Evolutionary conservation across 2,113 vertebrate genomes (phyloP).

Genomic region (Montifringilla adamsi): DNA sequence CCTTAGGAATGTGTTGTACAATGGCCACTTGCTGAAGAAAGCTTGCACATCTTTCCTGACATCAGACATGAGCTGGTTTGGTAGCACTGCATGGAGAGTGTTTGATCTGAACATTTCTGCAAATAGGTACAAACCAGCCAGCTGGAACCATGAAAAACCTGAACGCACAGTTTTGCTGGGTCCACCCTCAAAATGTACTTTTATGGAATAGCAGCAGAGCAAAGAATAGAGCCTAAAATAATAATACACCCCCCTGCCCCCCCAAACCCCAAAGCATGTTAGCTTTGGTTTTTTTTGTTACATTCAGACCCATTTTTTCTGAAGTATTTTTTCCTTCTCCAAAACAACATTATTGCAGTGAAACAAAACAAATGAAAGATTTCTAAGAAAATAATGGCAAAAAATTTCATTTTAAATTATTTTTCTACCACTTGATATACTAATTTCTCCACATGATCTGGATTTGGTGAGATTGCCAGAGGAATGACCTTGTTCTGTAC

Average conservation of each 20-base stretch:
- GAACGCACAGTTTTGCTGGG: neutral
- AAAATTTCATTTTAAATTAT: neutral
- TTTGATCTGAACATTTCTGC: neutral
- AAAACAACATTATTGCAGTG: neutral
- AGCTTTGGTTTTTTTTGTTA: neutral
- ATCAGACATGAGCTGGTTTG: neutral
- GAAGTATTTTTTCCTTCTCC: neutral
- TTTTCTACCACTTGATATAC: neutral
- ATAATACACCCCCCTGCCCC: fast-evolving
- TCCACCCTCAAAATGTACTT: neutral
- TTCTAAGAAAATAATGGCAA: neutral
- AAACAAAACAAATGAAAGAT: neutral
- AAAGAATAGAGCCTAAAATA: neutral
- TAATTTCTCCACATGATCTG: neutral
- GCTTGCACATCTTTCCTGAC: neutral
- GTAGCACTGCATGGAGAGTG: neutral
- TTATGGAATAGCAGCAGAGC: neutral
- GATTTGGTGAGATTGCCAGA: neutral
- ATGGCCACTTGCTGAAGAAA: neutral
- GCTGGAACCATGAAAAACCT: neutral
- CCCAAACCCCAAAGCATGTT: neutral
- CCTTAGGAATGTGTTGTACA: neutral
- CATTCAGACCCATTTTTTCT: neutral
- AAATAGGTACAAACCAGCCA: neutral
- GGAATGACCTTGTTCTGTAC: conserved; percentile 26